phyloP scores from a whole-genome alignment of 2,888 invertebrate genomes.

The Rhimphoctona megacephalus region DNA sequence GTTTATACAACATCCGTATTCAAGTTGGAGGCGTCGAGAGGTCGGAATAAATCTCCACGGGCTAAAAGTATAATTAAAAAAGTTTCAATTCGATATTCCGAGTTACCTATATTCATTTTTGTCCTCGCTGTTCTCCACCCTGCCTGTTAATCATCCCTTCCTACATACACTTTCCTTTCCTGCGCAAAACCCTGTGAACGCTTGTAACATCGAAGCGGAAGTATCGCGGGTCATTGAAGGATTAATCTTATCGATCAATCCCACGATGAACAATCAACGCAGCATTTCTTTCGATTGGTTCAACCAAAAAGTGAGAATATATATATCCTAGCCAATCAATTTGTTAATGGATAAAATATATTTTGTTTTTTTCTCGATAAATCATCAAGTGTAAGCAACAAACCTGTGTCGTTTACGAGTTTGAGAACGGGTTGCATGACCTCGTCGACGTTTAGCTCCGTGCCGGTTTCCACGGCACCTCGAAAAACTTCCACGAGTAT shows the following conservation, averaged over 20 bases:
- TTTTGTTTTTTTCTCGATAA: slow-evolving; percentile 16
- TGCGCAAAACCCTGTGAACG: not conserved
- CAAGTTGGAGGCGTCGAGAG: slow-evolving; percentile 31
- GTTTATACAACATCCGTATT: slow-evolving; percentile 10
- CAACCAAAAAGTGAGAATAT: not conserved
- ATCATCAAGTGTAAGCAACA: slow-evolving; percentile 44
- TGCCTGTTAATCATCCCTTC: slow-evolving; percentile 46
- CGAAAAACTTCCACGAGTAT: slow-evolving; percentile 87
- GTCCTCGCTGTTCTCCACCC: not conserved
- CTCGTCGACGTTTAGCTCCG: slow-evolving; percentile 73
- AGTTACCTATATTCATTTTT: slow-evolving; percentile 39
- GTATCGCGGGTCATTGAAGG: slow-evolving; percentile 32
- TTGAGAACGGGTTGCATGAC: slow-evolving; percentile 76
- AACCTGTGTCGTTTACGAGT: slow-evolving; percentile 78
- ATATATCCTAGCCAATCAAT: not conserved
- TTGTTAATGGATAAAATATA: not conserved
- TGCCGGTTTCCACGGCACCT: slow-evolving; percentile 81
- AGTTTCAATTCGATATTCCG: slow-evolving; percentile 67
- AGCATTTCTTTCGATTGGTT: not conserved
- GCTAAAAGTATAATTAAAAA: slow-evolving; percentile 64
- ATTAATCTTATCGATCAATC: slow-evolving; percentile 24
- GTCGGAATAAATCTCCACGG: slow-evolving; percentile 61
- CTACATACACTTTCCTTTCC: not conserved
- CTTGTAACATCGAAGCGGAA: slow-evolving; percentile 28
- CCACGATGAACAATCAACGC: not conserved